Conservation (phyloP, 30 jellyfish, hydroid and myxozoan genomes). For the Pseudorhiza aurosa region DNA sequence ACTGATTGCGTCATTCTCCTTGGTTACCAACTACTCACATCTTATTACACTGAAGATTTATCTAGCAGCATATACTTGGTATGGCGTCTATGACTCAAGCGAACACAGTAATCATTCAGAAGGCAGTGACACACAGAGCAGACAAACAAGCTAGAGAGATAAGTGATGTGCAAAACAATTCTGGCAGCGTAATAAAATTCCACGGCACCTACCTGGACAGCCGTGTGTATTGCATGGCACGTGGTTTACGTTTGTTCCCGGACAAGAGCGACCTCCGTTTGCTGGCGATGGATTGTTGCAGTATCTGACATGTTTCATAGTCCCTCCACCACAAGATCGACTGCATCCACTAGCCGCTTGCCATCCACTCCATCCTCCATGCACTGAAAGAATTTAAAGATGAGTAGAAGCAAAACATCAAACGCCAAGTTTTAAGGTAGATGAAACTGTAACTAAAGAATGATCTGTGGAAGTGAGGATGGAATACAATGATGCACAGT, state of each 20-base stretch:
- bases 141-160: too few relatives aligned
- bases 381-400: not conserved
- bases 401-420: not conserved
- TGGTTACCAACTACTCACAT: too few relatives aligned
- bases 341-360: slow-evolving; percentile 16
- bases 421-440: not conserved
- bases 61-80: too few relatives aligned
- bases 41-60: too few relatives aligned
- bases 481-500: too few relatives aligned
- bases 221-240: slow-evolving; percentile 2
- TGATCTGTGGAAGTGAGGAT: too few relatives aligned
- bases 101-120: too few relatives aligned
- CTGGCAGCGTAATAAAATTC: not conserved
- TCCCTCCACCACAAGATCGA: slow-evolving; percentile 42
- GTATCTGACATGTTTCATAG: not conserved
- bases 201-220: slow-evolving; percentile 6
- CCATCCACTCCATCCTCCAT: slow-evolving; percentile 61
- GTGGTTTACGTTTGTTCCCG: not conserved
- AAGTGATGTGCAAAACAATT: too few relatives aligned
- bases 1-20: too few relatives aligned
- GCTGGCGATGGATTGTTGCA: slow-evolving; percentile 33
- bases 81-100: too few relatives aligned
- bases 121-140: too few relatives aligned
- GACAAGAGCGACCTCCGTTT: slow-evolving; percentile 14
- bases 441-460: not conserved